Percentiles rank a stretch among this genome's conserved stretches.
These are phyloP conservation scores for Ivindomyrus marchei DNA, from an alignment of 2,113 vertebrate species.

Conservation along the genomic window DNA sequence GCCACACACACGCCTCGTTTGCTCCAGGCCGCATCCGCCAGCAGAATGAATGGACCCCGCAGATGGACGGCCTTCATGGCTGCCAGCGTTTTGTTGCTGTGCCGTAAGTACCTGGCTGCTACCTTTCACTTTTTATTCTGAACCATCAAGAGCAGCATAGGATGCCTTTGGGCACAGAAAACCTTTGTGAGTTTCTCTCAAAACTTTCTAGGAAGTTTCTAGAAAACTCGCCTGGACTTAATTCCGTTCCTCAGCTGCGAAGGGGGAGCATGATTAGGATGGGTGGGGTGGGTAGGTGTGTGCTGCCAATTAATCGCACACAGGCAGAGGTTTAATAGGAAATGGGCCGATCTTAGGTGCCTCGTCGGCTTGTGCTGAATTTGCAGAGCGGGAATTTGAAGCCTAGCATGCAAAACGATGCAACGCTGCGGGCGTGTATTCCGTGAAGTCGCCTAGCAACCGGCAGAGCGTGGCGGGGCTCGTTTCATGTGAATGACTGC, in stretches of 20 bases:
- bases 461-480: constrained; percentile 48
- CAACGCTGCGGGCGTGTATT: neutral
- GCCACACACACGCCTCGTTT: constrained; percentile 25
- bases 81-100: constrained; percentile 46
- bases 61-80: constrained; percentile 40
- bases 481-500: constrained; percentile 48
- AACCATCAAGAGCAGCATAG: neutral
- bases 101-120: constrained; percentile 50
- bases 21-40: constrained; percentile 40
- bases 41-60: constrained; percentile 58
- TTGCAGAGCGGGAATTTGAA: neutral
- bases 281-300: neutral
- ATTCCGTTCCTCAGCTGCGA: neutral
- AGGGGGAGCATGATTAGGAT: constrained; percentile 21
- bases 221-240: neutral
- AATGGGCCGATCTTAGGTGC: neutral
- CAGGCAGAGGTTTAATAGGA: neutral
- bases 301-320: constrained; percentile 23
- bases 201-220: neutral
- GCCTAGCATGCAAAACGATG: neutral
- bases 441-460: neutral
- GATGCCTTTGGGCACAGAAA: neutral
- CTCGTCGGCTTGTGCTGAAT: neutral
- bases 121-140: neutral
- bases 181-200: neutral